Base-by-base conservation (phyloP, 2,113 vertebrate species). In the Cromileptes altivelis region DNA sequence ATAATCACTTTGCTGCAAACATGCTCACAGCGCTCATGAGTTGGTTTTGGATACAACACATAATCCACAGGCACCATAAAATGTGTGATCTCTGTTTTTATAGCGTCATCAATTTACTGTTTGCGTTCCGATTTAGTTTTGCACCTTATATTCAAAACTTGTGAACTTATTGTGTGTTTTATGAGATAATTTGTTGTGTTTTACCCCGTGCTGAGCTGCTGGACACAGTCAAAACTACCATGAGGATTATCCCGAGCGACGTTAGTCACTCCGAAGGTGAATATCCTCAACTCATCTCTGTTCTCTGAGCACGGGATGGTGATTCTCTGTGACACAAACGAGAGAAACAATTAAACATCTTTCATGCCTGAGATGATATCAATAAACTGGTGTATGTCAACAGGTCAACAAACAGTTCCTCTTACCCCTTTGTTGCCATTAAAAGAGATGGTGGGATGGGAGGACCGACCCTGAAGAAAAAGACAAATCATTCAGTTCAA, bases 381-480 rank as follows among this genome's bases (percentile, higher is more conserved):
- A 57, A 3, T 23, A 2, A 64, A 33, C 64, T 8, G 10, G 37
- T 40, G 4, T n/a, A 3, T 0, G 60, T 75, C 15, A 82, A 57
- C 17, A 61, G 25, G 50, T 15, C n/a, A 45, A 15, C 21, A 4
- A 27, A 4, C 0, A 23, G 37, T 15, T 49, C 27, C 19, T 74
- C 96, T 97, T 91, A 99, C 98, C 97, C 98, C 98, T 93, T 98
- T 95, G 87, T 93, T 97, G 87, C 97, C 97, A 91, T 95, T 96
- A 78, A 99, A 98, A 67, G 94, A 95, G 92, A 99, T 97, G 1
- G 96, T 95, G 2, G 97, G 96, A 82, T 93, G 94, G 23, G 95
- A 89, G 0, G 89, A 92, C 67, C 91, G 91, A 82, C 95, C 94
- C 97, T 99, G 81, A 14, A 88, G 73, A 57, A 58, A 12, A 18